A percentile compares a stretch with the other conserved stretches of the same genome.
Conservation (phyloP, 2,888 invertebrate genomes). For the Hoplodrina ambigua region DNA sequence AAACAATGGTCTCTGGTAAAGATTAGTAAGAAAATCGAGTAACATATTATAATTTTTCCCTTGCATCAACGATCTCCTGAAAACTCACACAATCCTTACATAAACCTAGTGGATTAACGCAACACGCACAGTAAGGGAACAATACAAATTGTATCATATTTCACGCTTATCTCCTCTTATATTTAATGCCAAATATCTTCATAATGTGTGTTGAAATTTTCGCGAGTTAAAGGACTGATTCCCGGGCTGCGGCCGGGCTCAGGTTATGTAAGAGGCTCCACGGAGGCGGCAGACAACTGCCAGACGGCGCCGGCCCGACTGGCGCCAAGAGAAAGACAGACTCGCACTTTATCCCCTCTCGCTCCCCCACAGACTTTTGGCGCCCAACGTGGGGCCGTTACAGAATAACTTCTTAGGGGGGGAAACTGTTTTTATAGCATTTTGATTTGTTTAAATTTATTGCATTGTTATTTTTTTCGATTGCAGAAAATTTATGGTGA, state of each 20-base stretch:
- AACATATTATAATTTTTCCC: too few species aligned
- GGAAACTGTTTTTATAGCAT: slow-evolving; percentile 70
- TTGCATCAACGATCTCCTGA: neutral
- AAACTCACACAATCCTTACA: slow-evolving; percentile 21
- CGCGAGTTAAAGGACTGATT: slow-evolving; percentile 47
- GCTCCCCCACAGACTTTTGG: slow-evolving; percentile 65
- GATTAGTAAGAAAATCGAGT: too few species aligned
- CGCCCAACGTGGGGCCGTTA: slow-evolving; percentile 78
- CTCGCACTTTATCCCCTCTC: slow-evolving; percentile 62
- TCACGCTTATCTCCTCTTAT: slow-evolving; percentile 38
- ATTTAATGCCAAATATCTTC: slow-evolving; percentile 47
- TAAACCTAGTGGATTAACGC: slow-evolving; percentile 25
- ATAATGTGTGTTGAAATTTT: slow-evolving; percentile 54
- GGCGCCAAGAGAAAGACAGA: slow-evolving; percentile 84
- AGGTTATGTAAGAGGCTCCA: slow-evolving; percentile 85
- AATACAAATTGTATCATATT: slow-evolving; percentile 48
- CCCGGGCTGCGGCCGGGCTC: slow-evolving; percentile 62
- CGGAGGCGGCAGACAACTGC: slow-evolving; percentile 78
- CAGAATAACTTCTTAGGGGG: slow-evolving; percentile 56
- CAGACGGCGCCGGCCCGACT: slow-evolving; percentile 90
- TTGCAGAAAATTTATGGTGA: slow-evolving; percentile 41
- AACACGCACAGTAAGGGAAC: slow-evolving; percentile 15
- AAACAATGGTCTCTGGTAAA: neutral
- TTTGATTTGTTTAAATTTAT: slow-evolving; percentile 82
- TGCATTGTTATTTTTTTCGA: slow-evolving; percentile 67